Percentiles rank a stretch among this genome's conserved stretches.
Evolutionary conservation across 2,888 invertebrate genomes (phyloP).

Genomic region (Drosophila diplacantha): DNA sequence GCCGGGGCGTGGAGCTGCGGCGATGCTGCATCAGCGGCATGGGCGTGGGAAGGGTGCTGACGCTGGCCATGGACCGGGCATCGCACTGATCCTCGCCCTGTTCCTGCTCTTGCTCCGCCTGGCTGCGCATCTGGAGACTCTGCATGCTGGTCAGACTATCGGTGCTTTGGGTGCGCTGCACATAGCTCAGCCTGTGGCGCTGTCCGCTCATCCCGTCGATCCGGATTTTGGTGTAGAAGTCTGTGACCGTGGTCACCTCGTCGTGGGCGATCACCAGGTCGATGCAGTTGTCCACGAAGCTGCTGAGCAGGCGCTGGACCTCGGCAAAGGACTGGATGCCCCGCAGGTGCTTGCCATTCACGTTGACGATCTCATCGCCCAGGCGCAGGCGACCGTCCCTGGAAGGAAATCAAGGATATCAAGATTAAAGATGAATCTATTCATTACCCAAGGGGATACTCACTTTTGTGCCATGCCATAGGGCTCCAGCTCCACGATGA

Average conservation of each 20-base stretch:
- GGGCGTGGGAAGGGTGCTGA: constrained; percentile 67
- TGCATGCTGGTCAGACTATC: constrained; percentile 73
- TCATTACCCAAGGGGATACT: constrained; percentile 40
- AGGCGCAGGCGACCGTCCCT: constrained; percentile 89
- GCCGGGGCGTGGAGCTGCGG: constrained; percentile 72
- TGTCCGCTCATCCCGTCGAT: constrained; percentile 69
- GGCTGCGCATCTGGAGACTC: constrained; percentile 67
- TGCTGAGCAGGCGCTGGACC: constrained; percentile 80
- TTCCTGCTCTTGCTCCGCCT: constrained; percentile 35
- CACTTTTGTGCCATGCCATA: constrained; percentile 82
- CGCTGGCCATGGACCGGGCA: constrained; percentile 58
- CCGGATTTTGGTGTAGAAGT: constrained; percentile 76
- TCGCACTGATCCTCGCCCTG: constrained; percentile 55
- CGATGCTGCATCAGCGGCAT: constrained; percentile 75
- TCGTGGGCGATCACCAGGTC: constrained; percentile 83
- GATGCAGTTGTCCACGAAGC: constrained; percentile 78
- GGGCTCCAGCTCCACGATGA: constrained; percentile 82
- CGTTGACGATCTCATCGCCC: constrained; percentile 93
- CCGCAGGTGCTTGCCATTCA: constrained; percentile 89
- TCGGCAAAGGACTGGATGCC: constrained; percentile 85
- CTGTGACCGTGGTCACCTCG: constrained; percentile 80
- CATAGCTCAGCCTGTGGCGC: constrained; percentile 74
- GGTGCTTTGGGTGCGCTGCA: constrained; percentile 73
- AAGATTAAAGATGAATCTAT: neutral
- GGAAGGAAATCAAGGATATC: neutral